Percentiles rank a stretch among this genome's conserved stretches.
Conservation (phyloP, 2,888 invertebrate genomes). For the Alsophila aescularia region DNA sequence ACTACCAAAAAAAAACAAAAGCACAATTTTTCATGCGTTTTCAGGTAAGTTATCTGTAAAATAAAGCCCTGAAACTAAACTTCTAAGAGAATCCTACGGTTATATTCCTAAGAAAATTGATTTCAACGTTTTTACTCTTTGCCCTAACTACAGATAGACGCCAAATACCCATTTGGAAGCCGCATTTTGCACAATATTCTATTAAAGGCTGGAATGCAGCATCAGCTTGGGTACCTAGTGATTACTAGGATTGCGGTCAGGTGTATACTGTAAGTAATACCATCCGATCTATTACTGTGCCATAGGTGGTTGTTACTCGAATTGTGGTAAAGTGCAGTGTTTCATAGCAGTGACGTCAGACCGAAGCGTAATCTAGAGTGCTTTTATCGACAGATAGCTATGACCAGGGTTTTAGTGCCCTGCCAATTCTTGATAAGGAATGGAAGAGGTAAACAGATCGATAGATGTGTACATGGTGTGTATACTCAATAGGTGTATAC, state of each 20-base stretch:
- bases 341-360: constrained; percentile 55
- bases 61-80: too few relatives aligned
- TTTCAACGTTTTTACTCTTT: background rate
- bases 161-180: background rate
- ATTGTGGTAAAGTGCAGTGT: constrained; percentile 43
- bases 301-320: constrained; percentile 34
- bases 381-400: constrained; percentile 67
- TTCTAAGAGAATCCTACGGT: too few relatives aligned
- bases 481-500: too few relatives aligned
- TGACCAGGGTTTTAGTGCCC: constrained; percentile 55
- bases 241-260: constrained; percentile 29
- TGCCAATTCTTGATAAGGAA: constrained; percentile 50
- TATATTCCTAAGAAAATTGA: too few relatives aligned
- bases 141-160: constrained; percentile 22
- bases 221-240: constrained; percentile 9
- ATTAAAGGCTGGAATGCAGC: constrained; percentile 10
- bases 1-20: too few relatives aligned
- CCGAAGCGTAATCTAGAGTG: constrained; percentile 62
- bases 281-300: constrained; percentile 25
- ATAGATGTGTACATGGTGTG: constrained; percentile 9
- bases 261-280: too few relatives aligned
- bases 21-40: too few relatives aligned
- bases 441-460: constrained; percentile 27
- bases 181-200: constrained; percentile 13
- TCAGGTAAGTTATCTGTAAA: too few relatives aligned